Evolutionary conservation across 2,888 invertebrate species (phyloP).

Genomic region (Drosophila yooni): DNA sequence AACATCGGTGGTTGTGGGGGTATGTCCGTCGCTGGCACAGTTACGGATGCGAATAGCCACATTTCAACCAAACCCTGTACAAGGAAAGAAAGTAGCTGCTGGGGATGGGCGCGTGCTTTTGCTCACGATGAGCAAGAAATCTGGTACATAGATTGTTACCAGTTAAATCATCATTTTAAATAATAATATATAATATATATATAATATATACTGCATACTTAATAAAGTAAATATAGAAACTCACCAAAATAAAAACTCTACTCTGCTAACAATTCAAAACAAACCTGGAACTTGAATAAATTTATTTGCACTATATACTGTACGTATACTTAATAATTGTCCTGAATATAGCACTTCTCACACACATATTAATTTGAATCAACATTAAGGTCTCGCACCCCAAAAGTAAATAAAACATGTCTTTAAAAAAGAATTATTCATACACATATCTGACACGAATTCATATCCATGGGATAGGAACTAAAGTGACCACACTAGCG

Average conservation of each 20-base stretch:
- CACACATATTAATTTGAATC: not conserved
- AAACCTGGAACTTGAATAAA: not conserved
- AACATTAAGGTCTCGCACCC: not conserved
- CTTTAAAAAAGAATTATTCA: not conserved
- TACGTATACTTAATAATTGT: not conserved
- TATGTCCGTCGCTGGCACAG: conserved; percentile 39
- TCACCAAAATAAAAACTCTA: not conserved
- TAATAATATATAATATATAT: no score
- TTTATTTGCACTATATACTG: not conserved
- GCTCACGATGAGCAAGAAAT: not conserved
- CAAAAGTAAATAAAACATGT: not conserved
- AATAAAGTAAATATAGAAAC: not conserved
- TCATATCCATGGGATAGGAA: not conserved
- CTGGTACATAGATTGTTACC: not conserved
- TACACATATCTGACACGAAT: not conserved
- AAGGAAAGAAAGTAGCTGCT: not conserved
- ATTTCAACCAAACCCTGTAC: conserved; percentile 17
- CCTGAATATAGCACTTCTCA: not conserved
- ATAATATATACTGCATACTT: not conserved
- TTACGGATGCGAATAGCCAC: conserved; percentile 38
- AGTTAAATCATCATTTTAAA: no score
- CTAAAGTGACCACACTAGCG: not conserved
- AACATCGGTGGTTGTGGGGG: conserved; percentile 17
- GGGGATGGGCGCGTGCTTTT: not conserved
- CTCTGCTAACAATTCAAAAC: not conserved